phyloP scores from a whole-genome alignment of 53 echinoderm and acorn worm genomes.

The Apostichopus leukothele region DNA sequence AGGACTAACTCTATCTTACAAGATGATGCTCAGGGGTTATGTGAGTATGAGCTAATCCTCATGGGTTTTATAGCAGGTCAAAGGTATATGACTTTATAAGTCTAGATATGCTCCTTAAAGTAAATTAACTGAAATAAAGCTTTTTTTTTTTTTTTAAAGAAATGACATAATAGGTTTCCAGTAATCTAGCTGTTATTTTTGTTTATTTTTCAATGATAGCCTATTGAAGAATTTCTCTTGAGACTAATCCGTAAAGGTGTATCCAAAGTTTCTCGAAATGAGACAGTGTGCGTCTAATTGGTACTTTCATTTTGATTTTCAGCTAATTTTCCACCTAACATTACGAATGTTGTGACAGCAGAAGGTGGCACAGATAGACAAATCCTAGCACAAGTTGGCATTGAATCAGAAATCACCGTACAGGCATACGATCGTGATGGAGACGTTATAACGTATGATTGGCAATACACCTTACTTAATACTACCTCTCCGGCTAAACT shows the following conservation, averaged over 20 bases:
- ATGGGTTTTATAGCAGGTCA: background rate
- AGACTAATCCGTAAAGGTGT: too few relatives aligned
- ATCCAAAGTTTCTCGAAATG: too few relatives aligned
- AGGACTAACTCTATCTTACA: conserved; percentile 40
- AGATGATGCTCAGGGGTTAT: conserved; percentile 48
- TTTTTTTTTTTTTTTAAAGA: too few relatives aligned
- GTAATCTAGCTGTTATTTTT: too few relatives aligned
- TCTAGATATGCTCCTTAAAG: too few relatives aligned
- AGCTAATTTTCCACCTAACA: conserved; percentile 58
- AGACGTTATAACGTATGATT: conserved; percentile 49
- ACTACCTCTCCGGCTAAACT: conserved; percentile 1
- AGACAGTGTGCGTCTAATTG: too few relatives aligned
- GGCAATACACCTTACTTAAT: conserved; percentile 13
- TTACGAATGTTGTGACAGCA: conserved; percentile 27
- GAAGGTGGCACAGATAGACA: conserved; percentile 14
- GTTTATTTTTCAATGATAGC: too few relatives aligned
- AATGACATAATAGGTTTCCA: too few relatives aligned
- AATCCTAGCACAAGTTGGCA: conserved; percentile 15
- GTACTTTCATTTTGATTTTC: background rate
- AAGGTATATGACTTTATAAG: background rate
- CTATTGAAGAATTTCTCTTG: too few relatives aligned
- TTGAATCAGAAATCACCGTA: conserved; percentile 33
- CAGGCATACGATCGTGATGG: conserved; percentile 59
- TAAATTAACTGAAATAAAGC: too few relatives aligned
- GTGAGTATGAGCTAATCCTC: conserved; percentile 12